A percentile compares a stretch with the other conserved stretches of the same genome.
These are phyloP conservation scores for Cotesia chilonis DNA, from an alignment of 1,140 invertebrate genomes.

Conservation along the genomic window DNA sequence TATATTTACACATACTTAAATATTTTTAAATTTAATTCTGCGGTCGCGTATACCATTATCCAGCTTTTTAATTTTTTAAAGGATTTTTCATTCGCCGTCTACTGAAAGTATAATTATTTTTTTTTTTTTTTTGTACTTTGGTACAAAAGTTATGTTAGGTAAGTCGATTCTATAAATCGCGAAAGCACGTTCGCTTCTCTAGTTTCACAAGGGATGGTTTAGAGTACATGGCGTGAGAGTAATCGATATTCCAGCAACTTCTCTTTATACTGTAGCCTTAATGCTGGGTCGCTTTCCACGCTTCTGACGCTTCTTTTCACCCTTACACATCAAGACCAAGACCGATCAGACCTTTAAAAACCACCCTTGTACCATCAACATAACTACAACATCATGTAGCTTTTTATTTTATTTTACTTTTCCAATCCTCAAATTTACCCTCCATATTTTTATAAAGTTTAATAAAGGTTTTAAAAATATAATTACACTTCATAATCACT, in stretches of 20 bases:
- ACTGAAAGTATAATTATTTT: no score
- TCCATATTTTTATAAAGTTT: neutral
- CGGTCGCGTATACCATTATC: no score
- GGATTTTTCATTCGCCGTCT: no score
- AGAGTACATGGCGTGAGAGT: constrained; percentile 5
- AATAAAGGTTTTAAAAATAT: neutral
- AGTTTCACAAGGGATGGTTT: constrained; percentile 6
- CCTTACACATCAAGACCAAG: neutral
- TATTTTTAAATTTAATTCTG: no score
- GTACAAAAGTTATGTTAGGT: constrained; percentile 3
- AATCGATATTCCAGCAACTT: constrained; percentile 33
- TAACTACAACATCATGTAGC: neutral
- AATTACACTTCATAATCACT: neutral
- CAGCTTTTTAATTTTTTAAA: no score
- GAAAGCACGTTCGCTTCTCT: constrained; percentile 6
- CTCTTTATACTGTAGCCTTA: constrained; percentile 17
- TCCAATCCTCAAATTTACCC: neutral
- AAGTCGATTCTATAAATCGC: constrained; percentile 14
- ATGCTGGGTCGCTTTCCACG: constrained; percentile 20
- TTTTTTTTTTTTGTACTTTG: no score
- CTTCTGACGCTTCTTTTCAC: constrained; percentile 26
- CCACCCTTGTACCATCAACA: constrained; percentile 12
- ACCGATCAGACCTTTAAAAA: neutral
- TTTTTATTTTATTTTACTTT: neutral
- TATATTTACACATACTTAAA: neutral